Base-by-base conservation (phyloP, 2,113 vertebrate genomes). In the Cyprinodon tularosa region DNA sequence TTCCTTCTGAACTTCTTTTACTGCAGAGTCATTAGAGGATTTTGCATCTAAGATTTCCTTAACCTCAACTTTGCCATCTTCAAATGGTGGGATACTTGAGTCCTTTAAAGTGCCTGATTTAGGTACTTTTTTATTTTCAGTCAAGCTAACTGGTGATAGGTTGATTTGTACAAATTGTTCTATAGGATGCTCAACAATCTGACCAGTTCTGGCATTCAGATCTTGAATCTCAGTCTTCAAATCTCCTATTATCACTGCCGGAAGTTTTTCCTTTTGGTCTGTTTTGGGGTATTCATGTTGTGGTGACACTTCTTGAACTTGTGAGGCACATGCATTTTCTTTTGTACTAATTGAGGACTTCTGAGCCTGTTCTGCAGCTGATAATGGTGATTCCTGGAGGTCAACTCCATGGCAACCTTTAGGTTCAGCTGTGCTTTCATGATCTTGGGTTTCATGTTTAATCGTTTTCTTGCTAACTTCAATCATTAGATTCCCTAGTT, bases 311-410 rank as follows among this genome's bases (percentile, higher is more conserved):
- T 63, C 57, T 44, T 60, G 38, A 3, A 40, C 39, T 70, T 45
- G 12, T 74, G n/a, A 0, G 20, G 64, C 29, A 4, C 44, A 5
- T 14, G 37, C 14, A 61, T 68, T 17, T 57, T 76, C 61, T 12
- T 45, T 44, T 50, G 0, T 20, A 53, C 1, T 0, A 0, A 17
- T 29, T 50, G 3, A 0, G 14, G 47, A 0, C 48, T 4, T 74
- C 40, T 63, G 62, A 11, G 45, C 2, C 13, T 47, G 20, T 36
- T 79, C 40, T n/a, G 15, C 11, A 17, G 13, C 20, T 42, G 38
- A 4, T 2, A 22, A 5, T 57, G 67, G 7, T 8, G 39, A 64
- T 44, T 63, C 50, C 39, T 69, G 83, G 50, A 48, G 40, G 59
- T 66, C 10, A 38, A 8, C 17, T n/a, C 15, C 50, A n/a, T 9